phyloP scores from a whole-genome alignment of 2,888 invertebrate species.

The Lymantria monacha region DNA sequence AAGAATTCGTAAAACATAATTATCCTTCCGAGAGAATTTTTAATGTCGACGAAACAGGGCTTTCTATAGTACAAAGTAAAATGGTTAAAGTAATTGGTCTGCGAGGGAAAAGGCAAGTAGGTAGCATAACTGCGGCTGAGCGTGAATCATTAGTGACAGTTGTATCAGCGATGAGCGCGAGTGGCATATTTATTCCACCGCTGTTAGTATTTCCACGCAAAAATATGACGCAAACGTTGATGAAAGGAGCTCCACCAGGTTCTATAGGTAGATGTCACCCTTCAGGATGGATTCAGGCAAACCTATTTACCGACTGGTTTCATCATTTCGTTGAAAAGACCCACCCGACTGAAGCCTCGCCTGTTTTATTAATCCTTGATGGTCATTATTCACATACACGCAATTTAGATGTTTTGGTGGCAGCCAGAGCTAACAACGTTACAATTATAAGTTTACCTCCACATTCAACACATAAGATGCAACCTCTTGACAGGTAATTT shows the following conservation, averaged over 20 bases:
- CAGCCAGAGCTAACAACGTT: background rate
- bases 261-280: conserved; percentile 4
- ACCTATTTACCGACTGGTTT: no score
- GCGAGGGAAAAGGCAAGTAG: conserved; percentile 44
- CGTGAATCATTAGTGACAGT: conserved; percentile 34
- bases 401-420: background rate
- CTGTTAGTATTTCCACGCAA: conserved; percentile 33
- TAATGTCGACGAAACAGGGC: conserved; percentile 52
- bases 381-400: background rate
- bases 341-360: no score
- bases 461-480: background rate
- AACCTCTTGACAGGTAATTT: background rate
- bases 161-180: conserved; percentile 25
- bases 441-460: background rate
- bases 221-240: no score
- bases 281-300: no score
- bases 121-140: conserved; percentile 40
- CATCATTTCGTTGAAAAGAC: no score
- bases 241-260: conserved; percentile 27
- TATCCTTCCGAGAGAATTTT: conserved; percentile 37
- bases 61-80: no score
- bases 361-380: no score
- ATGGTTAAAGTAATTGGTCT: conserved; percentile 36
- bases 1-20: no score
- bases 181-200: conserved; percentile 25